Base-by-base conservation (phyloP, 2,888 invertebrate species). In the Arctia plantaginis region DNA sequence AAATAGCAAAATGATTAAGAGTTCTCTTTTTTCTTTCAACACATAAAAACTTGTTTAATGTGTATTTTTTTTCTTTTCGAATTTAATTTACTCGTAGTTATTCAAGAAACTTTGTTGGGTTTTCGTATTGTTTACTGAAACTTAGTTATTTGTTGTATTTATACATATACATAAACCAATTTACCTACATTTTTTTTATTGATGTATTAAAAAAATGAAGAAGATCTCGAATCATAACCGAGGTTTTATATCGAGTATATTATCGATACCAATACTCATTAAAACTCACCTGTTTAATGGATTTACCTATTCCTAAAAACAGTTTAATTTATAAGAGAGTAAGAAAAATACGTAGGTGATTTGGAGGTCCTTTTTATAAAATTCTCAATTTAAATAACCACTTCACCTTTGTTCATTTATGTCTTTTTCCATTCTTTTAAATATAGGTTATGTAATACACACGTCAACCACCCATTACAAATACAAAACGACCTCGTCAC, bases 21-120 rank as follows among this genome's bases (percentile, higher is more conserved):
- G 71, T 72, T 35, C 8, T 27, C 55, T 69, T 76, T 75, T 76
- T 20, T 76, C 76, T 47, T 76, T 65, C 59, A 59, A 23, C 4
- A 30, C 0, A 30, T 7, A 18, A 0, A 27, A 30, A 51, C 10
- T 51, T n/a, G 51, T n/a, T 51, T n/a, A 8, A 10, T n/a, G 8
- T n/a, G 6, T 47, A 20, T 20, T 47, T 20, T 47, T 47, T 20
- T 20, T 0, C 3, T 44, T 8, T 18, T 23, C 20, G 6, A 51
- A 47, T 47, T 47, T 51, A 47, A 20, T 47, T 8, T 8, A 51
- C 23, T 51, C 23, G 20, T 51, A 51, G 20, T 51, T 7, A 8
- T 1, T 23, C 7, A 20, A 51, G 23, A 51, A 51, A 0, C 8
- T 1, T 23, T 23, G 35, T 51, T 23, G 51, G 1, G 6, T 23